These are phyloP conservation scores for Drosophila pegasa DNA, from an alignment of 2,888 invertebrate genomes.

Conservation along the genomic window DNA sequence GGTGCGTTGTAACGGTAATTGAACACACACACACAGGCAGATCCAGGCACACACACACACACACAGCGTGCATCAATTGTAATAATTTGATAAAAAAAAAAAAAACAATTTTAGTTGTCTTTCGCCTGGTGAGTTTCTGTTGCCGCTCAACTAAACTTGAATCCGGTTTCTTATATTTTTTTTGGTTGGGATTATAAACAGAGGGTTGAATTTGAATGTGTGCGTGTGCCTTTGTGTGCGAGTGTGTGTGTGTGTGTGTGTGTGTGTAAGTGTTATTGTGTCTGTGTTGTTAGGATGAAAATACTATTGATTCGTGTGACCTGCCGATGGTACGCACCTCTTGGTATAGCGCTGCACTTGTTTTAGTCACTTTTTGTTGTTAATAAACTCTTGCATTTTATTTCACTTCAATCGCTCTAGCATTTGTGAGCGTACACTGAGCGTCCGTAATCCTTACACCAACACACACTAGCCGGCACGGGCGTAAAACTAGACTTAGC, in stretches of 20 bases:
- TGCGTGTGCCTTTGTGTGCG: conserved; percentile 6
- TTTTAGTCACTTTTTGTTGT: conserved; percentile 5
- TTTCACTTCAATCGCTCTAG: conserved; percentile 15
- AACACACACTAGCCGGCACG: conserved; percentile 1
- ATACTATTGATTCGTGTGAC: conserved; percentile 52
- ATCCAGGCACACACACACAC: not conserved
- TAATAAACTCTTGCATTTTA: conserved; percentile 22
- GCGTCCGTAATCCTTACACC: conserved; percentile 43
- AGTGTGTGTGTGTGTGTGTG: conserved; percentile 4
- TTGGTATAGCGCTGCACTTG: conserved; percentile 27
- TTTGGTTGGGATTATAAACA: conserved; percentile 41
- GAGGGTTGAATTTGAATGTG: conserved; percentile 49
- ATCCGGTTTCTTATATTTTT: conserved; percentile 42
- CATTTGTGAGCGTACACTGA: conserved; percentile 12
- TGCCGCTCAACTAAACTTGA: conserved; percentile 48
- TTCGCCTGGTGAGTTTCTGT: conserved; percentile 33
- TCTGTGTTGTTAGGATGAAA: conserved; percentile 28
- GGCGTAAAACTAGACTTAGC: not conserved
- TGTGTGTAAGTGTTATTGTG: conserved; percentile 2
- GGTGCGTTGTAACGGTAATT: conserved; percentile 53
- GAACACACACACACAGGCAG: conserved; percentile 4
- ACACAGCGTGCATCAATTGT: conserved; percentile 18
- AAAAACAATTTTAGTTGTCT: conserved; percentile 39
- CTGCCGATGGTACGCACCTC: conserved; percentile 40
- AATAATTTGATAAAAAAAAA: conserved; percentile 40